Evolutionary conservation across 1,140 invertebrate genomes (phyloP).

Genomic region (Penaeus indicus): DNA sequence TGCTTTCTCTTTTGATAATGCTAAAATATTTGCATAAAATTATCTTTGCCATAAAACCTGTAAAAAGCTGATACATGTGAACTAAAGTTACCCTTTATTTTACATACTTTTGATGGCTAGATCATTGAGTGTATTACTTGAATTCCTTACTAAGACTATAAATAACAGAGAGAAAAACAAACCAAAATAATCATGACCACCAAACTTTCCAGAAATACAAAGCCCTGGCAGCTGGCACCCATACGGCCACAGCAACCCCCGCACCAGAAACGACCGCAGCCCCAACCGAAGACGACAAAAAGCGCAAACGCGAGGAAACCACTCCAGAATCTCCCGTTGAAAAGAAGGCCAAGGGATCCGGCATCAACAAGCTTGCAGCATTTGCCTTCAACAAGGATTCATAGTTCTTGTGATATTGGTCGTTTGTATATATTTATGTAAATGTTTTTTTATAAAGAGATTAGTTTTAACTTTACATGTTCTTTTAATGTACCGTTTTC

Average conservation of each 20-base stretch:
- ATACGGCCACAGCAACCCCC: background rate
- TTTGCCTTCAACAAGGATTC: conserved; percentile 53
- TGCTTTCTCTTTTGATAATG: too few species aligned
- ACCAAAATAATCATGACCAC: background rate
- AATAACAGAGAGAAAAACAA: background rate
- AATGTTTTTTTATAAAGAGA: too few species aligned
- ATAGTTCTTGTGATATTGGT: too few species aligned
- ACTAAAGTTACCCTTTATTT: too few species aligned
- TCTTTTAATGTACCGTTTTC: too few species aligned
- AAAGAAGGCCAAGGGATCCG: conserved; percentile 43
- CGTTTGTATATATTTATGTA: too few species aligned
- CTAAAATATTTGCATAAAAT: too few species aligned
- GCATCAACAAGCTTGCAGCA: conserved; percentile 44
- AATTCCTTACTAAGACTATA: background rate
- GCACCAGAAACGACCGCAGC: background rate
- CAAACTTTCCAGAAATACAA: conserved; percentile 60
- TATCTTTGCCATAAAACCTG: too few species aligned
- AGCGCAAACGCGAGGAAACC: conserved; percentile 33
- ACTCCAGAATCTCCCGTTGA: conserved; percentile 15
- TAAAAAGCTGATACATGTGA: too few species aligned
- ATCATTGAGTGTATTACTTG: too few species aligned
- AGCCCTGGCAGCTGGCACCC: conserved; percentile 20
- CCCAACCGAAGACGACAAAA: conserved; percentile 25
- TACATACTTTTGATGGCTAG: too few species aligned
- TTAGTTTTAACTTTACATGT: too few species aligned